These are phyloP conservation scores for Zhuqinia jingwanae DNA, from an alignment of 2,888 invertebrate species.

Conservation along the genomic window DNA sequence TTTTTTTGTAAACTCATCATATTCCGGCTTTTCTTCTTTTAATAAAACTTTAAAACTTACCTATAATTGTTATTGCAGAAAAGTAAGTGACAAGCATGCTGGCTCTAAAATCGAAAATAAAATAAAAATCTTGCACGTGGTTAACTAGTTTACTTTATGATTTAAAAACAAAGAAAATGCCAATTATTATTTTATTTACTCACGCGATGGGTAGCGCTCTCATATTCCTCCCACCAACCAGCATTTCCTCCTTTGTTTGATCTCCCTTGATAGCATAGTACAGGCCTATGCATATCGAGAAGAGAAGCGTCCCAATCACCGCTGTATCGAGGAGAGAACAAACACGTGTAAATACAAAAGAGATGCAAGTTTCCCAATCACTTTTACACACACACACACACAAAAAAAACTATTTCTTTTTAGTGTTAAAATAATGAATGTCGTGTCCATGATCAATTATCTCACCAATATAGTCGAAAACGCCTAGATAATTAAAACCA, in stretches of 20 bases:
- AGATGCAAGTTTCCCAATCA: no score
- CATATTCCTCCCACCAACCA: constrained; percentile 74
- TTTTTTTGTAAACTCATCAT: neutral
- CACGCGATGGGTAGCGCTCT: constrained; percentile 70
- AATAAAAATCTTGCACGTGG: no score
- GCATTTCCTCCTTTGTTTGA: constrained; percentile 76
- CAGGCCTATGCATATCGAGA: constrained; percentile 72
- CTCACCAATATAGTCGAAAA: constrained; percentile 72
- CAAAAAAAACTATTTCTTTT: neutral
- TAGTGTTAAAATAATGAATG: neutral
- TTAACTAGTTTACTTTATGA: neutral
- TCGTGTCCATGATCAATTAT: neutral
- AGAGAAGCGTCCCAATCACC: constrained; percentile 69
- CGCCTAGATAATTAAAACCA: constrained; percentile 73
- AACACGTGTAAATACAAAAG: no score
- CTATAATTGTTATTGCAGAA: constrained; percentile 72
- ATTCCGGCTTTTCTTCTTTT: neutral
- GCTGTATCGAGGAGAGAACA: constrained; percentile 41
- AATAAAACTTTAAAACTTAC: constrained; percentile 33
- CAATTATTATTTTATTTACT: constrained; percentile 4
- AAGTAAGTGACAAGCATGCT: constrained; percentile 76
- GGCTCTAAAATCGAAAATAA: constrained; percentile 26
- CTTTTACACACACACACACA: no score
- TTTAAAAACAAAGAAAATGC: no score
- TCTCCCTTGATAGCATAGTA: constrained; percentile 70